Evolutionary conservation across 1,140 invertebrate genomes (phyloP).

Genomic region (Calliphora vicina): DNA sequence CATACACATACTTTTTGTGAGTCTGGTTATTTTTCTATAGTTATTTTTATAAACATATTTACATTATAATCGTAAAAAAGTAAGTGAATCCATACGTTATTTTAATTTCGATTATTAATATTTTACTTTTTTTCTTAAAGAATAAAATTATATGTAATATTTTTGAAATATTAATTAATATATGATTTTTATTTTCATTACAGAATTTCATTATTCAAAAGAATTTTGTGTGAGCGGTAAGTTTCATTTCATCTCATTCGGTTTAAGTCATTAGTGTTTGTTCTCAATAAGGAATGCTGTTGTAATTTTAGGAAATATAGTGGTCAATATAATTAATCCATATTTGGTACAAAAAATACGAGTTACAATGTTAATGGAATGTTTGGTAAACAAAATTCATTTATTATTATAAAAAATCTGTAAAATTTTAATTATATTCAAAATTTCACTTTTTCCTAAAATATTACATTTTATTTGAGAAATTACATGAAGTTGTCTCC

Average conservation of each 20-base stretch:
- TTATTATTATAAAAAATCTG: too few species aligned
- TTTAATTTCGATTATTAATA: background rate
- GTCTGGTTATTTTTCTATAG: background rate
- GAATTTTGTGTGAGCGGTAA: background rate
- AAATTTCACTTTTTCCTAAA: too few species aligned
- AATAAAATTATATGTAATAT: slow-evolving; percentile 2
- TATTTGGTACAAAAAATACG: too few species aligned
- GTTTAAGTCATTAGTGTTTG: background rate
- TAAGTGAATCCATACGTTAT: background rate
- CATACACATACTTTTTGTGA: background rate
- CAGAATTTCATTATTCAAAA: background rate
- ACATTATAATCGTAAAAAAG: background rate
- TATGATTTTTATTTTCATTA: slow-evolving; percentile 23
- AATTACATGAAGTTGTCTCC: too few species aligned
- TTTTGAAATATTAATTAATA: background rate
- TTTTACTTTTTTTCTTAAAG: background rate
- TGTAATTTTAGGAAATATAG: too few species aligned
- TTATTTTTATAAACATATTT: slow-evolving; percentile 23
- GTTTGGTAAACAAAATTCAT: too few species aligned
- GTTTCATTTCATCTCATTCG: background rate
- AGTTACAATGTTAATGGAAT: too few species aligned
- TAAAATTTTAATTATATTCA: too few species aligned
- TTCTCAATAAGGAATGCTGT: background rate
- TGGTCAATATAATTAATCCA: too few species aligned
- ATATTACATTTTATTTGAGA: too few species aligned